Evolutionary conservation across 2,888 invertebrate genomes (phyloP), one percentile per base, ranked within the genome.

Genomic region (Oscheius sp.): DNA sequence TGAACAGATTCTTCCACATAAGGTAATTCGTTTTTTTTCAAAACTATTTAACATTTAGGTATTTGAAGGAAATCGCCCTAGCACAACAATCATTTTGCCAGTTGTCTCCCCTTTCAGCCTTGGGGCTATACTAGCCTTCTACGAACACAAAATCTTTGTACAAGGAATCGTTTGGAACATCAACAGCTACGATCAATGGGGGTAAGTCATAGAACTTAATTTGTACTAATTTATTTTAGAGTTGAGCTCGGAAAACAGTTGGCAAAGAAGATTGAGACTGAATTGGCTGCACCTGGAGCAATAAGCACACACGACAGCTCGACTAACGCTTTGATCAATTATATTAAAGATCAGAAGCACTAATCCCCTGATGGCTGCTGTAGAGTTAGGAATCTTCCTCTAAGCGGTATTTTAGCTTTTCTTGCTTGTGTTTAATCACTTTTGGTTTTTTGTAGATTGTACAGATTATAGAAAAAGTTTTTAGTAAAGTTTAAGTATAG

Each of bases 131-230:
- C 95, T 98, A 87, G 97, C 95, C 0, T 91, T 94, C 89, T 99
- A 98, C 88, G 98, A 99, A 88, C 96, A 96, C 88, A 98, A 98
- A 89, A 98, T 98, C 84, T 98, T 98, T 89, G 92, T 93, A 0
- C 98, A 99, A 88, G 98, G 98, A 48, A 92, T 95, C 53, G 93
- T 99, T 84, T 99, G 98, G 98, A 94, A 97, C 88, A 96, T 98
- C 87, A 98, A 98, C 88, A 97, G 97, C 0, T 98, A 93, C 88
- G 98, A 98, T 89, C 98, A 99, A 87, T 98, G 97, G 96, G 98
- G 98, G 92, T 92, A 39, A 1, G 69, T 42, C 20, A 46, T 68
- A 37, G 15, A 15, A 34, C 12, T 52, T 48, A 8, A 6, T 48
- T 6, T 6, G 37, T 34, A 12, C 37, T 10, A 34, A 34, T 34